These are phyloP conservation scores for Grammomys surdaster DNA, from an alignment of 2,113 vertebrate species.

Conservation along the genomic window DNA sequence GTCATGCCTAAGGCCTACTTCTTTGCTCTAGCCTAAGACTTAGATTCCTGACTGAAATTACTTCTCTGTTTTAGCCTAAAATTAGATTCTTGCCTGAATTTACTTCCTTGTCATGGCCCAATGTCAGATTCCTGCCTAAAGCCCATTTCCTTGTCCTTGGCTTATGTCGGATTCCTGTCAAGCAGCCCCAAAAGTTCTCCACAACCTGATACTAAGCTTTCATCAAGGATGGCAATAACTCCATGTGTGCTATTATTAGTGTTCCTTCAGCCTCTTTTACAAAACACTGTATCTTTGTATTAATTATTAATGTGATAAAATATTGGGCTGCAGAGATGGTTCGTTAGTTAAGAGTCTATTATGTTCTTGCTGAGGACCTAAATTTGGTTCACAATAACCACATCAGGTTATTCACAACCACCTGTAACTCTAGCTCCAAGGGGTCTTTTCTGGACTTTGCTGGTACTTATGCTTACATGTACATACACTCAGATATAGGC, in stretches of 20 bases:
- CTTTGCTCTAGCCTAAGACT: too few species aligned
- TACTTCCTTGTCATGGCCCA: too few species aligned
- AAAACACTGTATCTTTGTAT: conserved; percentile 47
- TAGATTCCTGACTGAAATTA: too few species aligned
- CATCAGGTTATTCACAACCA: not conserved
- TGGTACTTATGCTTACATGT: not conserved
- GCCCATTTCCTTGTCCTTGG: too few species aligned
- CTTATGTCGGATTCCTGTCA: too few species aligned
- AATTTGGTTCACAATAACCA: not conserved
- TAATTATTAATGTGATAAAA: conserved; percentile 22
- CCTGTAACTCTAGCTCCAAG: not conserved
- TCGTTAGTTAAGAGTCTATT: not conserved
- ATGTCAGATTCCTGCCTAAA: too few species aligned
- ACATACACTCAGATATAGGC: not conserved
- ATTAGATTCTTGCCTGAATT: too few species aligned
- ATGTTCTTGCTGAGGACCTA: not conserved
- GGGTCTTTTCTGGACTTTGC: not conserved
- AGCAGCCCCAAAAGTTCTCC: too few species aligned
- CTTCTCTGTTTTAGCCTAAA: too few species aligned
- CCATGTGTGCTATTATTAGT: not conserved
- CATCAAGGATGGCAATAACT: not conserved
- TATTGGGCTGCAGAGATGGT: not conserved
- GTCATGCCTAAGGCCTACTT: too few species aligned
- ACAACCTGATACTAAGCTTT: not conserved
- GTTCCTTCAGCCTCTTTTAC: not conserved